Percentiles rank a stretch among this genome's conserved stretches.
These are phyloP conservation scores for Serranus cabrilla DNA, from an alignment of 2,797 vertebrate genomes.

Conservation along the genomic window DNA sequence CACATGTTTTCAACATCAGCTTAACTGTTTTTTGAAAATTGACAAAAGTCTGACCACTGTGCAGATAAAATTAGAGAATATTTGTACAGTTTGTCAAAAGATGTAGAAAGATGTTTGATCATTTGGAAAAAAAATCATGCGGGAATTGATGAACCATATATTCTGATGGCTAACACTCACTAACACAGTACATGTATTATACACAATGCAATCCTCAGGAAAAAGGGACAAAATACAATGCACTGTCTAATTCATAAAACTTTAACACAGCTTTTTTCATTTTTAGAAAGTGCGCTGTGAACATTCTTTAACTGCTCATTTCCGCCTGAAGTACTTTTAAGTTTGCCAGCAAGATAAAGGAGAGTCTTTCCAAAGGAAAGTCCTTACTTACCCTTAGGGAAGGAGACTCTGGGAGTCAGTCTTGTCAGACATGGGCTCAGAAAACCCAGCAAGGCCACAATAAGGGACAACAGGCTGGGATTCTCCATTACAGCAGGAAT, in stretches of 20 bases:
- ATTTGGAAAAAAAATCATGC: no score
- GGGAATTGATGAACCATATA: no score
- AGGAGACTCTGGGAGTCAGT: constrained; percentile 80
- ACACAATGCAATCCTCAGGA: no score
- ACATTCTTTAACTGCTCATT: no score
- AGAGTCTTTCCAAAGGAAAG: neutral
- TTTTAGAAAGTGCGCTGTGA: neutral
- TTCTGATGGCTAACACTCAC: neutral
- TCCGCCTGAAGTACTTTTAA: neutral
- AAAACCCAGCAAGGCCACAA: constrained; percentile 59
- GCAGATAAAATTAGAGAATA: no score
- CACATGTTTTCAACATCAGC: no score
- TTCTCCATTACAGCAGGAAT: constrained; percentile 59
- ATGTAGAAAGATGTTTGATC: no score
- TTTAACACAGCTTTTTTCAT: neutral
- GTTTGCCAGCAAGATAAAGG: neutral
- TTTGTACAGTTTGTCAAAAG: no score
- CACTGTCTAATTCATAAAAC: neutral
- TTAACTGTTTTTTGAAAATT: no score
- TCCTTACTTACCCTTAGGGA: constrained; percentile 76
- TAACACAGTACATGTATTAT: neutral
- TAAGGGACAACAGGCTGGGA: constrained; percentile 45
- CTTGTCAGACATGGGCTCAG: constrained; percentile 47
- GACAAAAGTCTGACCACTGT: no score
- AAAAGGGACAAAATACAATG: neutral